Evolutionary conservation across 2,888 invertebrate species (phyloP).

Genomic region (Nyleta sp.): DNA sequence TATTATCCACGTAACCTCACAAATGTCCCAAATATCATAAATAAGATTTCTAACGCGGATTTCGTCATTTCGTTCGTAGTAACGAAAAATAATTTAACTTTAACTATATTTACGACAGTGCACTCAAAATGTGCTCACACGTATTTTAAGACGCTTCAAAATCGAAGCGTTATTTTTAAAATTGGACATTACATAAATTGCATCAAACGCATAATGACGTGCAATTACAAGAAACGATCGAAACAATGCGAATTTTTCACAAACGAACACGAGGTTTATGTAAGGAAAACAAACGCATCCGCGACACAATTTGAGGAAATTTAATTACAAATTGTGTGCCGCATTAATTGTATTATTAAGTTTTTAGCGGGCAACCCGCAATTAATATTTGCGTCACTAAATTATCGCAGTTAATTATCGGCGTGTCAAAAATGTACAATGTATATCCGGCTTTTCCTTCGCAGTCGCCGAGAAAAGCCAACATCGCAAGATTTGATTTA

Average conservation of each 20-base stretch:
- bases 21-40: slow-evolving; percentile 24
- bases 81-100: slow-evolving; percentile 28
- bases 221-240: too few species aligned
- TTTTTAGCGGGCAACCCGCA: background rate
- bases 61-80: slow-evolving; percentile 14
- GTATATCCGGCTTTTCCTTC: slow-evolving; percentile 30
- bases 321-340: slow-evolving; percentile 11
- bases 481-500: slow-evolving; percentile 51
- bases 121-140: too few species aligned
- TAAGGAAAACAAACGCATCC: too few species aligned
- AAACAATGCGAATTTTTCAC: too few species aligned
- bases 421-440: slow-evolving; percentile 34
- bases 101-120: slow-evolving; percentile 27
- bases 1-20: slow-evolving; percentile 31
- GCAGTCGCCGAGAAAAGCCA: slow-evolving; percentile 31
- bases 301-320: slow-evolving; percentile 2
- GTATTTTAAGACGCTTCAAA: background rate
- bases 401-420: slow-evolving; percentile 37
- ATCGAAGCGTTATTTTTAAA: background rate
- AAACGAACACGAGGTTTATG: too few species aligned
- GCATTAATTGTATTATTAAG: background rate
- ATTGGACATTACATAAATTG: background rate
- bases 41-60: slow-evolving; percentile 23
- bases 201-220: too few species aligned
- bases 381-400: slow-evolving; percentile 46